phyloP scores from a whole-genome alignment of 2,888 invertebrate genomes.

The Silvanus unidentatus region DNA sequence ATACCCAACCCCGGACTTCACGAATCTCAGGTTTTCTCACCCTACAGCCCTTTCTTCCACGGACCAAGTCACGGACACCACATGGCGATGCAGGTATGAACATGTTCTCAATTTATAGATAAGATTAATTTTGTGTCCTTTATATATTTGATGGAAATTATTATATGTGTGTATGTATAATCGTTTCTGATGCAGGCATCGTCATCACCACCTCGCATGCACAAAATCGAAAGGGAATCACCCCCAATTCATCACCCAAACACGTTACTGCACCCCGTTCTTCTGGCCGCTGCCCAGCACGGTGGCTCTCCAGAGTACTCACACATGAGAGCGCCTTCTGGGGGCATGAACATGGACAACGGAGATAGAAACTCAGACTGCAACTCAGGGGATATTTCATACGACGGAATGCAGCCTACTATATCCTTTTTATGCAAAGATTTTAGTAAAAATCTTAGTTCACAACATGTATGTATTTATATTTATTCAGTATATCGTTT shows the following conservation, averaged over 20 bases:
- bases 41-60: slow-evolving; percentile 85
- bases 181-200: slow-evolving; percentile 39
- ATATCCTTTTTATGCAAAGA: slow-evolving; percentile 80
- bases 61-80: slow-evolving; percentile 48
- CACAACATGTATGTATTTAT: slow-evolving; percentile 33
- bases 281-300: slow-evolving; percentile 77
- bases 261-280: slow-evolving; percentile 78
- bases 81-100: slow-evolving; percentile 46
- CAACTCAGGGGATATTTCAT: slow-evolving; percentile 85
- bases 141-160: not conserved
- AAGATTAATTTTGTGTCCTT: no score
- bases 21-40: slow-evolving; percentile 89
- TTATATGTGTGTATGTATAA: slow-evolving; percentile 9
- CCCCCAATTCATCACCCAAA: slow-evolving; percentile 81
- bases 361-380: slow-evolving; percentile 85
- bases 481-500: not conserved
- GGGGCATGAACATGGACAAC: slow-evolving; percentile 63
- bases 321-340: slow-evolving; percentile 54
- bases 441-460: slow-evolving; percentile 38
- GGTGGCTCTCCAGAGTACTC: slow-evolving; percentile 76
- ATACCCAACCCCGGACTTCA: slow-evolving; percentile 94
- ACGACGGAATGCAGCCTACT: slow-evolving; percentile 90
- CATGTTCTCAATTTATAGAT: slow-evolving; percentile 7
- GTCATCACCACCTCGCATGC: slow-evolving; percentile 60
- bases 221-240: slow-evolving; percentile 70